Percentiles rank a stretch among this genome's conserved stretches.
phyloP scores from a whole-genome alignment of 2,888 invertebrate genomes.

The Drosophila putrida region DNA sequence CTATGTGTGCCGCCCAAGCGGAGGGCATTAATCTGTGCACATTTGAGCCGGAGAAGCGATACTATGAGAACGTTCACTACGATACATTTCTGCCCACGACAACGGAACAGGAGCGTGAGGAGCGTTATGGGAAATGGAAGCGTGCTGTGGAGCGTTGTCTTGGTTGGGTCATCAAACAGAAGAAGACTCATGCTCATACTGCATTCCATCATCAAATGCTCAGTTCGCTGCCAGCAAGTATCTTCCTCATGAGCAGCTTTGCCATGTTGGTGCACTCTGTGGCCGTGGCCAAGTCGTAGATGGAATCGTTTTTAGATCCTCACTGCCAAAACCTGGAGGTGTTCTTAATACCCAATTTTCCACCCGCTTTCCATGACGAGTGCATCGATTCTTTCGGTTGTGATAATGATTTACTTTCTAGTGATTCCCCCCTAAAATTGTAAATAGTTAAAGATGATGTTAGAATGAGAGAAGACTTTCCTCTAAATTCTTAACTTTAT shows the following conservation, averaged over 20 bases:
- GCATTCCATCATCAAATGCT: conserved; percentile 92
- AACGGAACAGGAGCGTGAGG: conserved; percentile 92
- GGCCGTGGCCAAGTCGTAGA: conserved; percentile 39
- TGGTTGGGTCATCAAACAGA: conserved; percentile 93
- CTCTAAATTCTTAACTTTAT: background rate
- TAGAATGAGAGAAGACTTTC: background rate
- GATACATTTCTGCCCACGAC: conserved; percentile 94
- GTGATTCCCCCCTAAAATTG: conserved; percentile 21
- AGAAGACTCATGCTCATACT: conserved; percentile 92
- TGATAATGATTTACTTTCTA: conserved; percentile 62
- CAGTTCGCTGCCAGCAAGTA: conserved; percentile 91
- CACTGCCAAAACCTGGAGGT: conserved; percentile 14
- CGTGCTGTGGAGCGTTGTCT: conserved; percentile 96
- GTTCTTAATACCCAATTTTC: background rate
- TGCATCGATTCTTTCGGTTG: conserved; percentile 59
- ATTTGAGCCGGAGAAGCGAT: conserved; percentile 87
- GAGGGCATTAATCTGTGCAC: conserved; percentile 90
- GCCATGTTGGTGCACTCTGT: conserved; percentile 86
- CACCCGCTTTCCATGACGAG: conserved; percentile 28
- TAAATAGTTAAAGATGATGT: conserved; percentile 17
- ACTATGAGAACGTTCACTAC: conserved; percentile 86
- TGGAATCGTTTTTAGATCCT: background rate
- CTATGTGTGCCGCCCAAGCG: conserved; percentile 95
- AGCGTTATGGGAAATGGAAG: conserved; percentile 96
- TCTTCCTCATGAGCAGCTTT: conserved; percentile 91